These are phyloP conservation scores for Cantharis nigra DNA, from an alignment of 2,888 invertebrate species.

Conservation along the genomic window DNA sequence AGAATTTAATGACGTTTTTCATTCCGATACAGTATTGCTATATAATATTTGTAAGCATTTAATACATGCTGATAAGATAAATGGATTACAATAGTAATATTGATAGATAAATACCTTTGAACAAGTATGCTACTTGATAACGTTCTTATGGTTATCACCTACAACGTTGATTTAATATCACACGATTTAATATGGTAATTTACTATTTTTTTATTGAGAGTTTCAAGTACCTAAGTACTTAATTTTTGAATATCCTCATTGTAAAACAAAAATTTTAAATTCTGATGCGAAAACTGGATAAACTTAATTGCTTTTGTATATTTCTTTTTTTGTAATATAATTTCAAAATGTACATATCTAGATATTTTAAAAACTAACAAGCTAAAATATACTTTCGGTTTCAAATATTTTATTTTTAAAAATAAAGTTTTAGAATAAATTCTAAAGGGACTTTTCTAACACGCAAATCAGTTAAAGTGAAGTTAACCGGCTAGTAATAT, in stretches of 20 bases:
- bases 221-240: background rate
- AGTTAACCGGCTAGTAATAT: slow-evolving; percentile 42
- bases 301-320: too few species aligned
- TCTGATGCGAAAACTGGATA: too few species aligned
- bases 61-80: background rate
- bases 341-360: too few species aligned
- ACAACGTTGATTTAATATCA: background rate
- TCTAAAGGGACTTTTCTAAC: slow-evolving; percentile 33
- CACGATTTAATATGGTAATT: background rate
- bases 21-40: background rate
- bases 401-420: background rate
- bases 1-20: background rate
- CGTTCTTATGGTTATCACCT: background rate
- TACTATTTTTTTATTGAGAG: background rate
- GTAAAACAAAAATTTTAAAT: background rate
- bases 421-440: background rate
- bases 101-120: background rate
- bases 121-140: background rate
- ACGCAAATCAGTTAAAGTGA: slow-evolving; percentile 41
- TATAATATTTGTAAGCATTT: background rate
- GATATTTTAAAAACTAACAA: background rate
- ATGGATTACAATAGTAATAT: slow-evolving; percentile 1
- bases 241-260: background rate
- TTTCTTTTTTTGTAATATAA: too few species aligned
- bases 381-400: background rate